Evolutionary conservation across 1,140 invertebrate species (phyloP).

Genomic region (Lithobius niger): DNA sequence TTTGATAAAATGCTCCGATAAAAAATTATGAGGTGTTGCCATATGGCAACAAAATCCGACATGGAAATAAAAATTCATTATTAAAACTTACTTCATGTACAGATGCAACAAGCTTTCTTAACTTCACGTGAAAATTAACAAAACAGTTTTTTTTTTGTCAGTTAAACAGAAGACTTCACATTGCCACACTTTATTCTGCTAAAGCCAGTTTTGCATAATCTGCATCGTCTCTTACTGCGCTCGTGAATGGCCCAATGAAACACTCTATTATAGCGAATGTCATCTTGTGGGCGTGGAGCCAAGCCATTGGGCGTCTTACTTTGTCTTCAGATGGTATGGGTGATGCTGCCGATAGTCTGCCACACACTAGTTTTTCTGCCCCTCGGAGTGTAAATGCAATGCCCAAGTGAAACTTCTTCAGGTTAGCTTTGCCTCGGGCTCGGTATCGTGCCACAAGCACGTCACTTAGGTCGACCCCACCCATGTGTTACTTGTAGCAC

Average conservation of each 20-base stretch:
- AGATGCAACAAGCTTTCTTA: not conserved
- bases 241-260: not conserved
- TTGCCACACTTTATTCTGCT: not conserved
- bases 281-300: no score
- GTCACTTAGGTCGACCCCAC: constrained; percentile 22
- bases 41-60: not conserved
- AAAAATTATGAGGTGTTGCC: not conserved
- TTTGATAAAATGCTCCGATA: not conserved
- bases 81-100: not conserved
- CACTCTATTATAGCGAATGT: not conserved
- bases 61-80: not conserved
- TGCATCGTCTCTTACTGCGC: not conserved
- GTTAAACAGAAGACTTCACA: not conserved
- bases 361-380: not conserved
- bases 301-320: not conserved
- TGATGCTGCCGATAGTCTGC: not conserved
- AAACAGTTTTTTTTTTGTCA: not conserved
- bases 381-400: not conserved
- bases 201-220: not conserved
- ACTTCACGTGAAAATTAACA: not conserved
- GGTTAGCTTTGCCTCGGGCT: constrained; percentile 18
- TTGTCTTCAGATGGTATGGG: not conserved
- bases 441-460: constrained; percentile 24
- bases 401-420: not conserved
- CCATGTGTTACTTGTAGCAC: constrained; percentile 22